Evolutionary conservation across 2,888 invertebrate species (phyloP).

Genomic region (Gymnosoma rotundatum): DNA sequence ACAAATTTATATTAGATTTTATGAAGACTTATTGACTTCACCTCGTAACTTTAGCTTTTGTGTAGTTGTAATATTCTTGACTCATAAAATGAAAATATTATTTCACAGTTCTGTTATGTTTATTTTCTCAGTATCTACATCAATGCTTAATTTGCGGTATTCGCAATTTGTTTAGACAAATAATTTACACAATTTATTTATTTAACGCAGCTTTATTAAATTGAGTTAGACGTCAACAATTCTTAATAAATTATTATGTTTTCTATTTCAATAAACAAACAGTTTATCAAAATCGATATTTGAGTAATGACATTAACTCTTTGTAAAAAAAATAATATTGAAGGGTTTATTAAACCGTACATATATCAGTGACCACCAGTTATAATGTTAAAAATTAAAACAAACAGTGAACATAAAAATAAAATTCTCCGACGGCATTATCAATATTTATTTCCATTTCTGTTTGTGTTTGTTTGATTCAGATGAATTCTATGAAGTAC

Average conservation of each 20-base stretch:
- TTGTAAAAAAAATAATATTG: not conserved
- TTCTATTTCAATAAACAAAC: constrained; percentile 39
- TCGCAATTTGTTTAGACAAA: constrained; percentile 38
- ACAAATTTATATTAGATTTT: too few relatives aligned
- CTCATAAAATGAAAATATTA: too few relatives aligned
- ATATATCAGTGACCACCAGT: too few relatives aligned
- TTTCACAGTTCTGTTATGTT: not conserved
- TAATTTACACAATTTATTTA: constrained; percentile 18
- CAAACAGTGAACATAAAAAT: too few relatives aligned
- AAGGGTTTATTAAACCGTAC: not conserved
- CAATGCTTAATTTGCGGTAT: constrained; percentile 20
- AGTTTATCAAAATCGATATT: constrained; percentile 32
- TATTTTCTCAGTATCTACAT: not conserved
- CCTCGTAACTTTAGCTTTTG: too few relatives aligned
- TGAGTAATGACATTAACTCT: constrained; percentile 19
- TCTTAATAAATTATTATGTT: constrained; percentile 19
- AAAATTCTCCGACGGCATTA: too few relatives aligned
- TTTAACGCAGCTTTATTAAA: constrained; percentile 2
- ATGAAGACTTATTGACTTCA: too few relatives aligned
- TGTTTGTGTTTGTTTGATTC: too few relatives aligned
- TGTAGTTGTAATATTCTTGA: too few relatives aligned
- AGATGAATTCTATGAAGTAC: too few relatives aligned
- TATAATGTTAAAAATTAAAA: too few relatives aligned
- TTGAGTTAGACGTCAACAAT: constrained; percentile 28
- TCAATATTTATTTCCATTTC: too few relatives aligned